Evolutionary conservation across 2,888 invertebrate genomes (phyloP).

Genomic region (Lissonota sp.): DNA sequence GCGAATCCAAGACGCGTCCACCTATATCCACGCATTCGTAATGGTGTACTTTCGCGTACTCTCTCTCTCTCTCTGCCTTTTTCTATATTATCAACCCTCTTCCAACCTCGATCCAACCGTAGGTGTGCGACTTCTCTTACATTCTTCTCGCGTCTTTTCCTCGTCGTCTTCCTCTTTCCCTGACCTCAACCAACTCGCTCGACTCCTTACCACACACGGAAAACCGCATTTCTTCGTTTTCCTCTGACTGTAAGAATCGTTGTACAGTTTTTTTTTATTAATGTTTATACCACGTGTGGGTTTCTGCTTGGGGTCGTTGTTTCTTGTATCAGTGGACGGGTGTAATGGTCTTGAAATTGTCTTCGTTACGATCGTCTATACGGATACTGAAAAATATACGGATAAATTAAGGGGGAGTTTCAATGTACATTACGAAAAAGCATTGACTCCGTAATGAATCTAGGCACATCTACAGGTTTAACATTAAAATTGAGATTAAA

Average conservation of each 20-base stretch:
- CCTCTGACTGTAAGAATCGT: conserved; percentile 6
- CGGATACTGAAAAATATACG: not conserved
- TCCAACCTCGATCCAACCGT: not conserved
- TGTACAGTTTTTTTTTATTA: conserved; percentile 60
- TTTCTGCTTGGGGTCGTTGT: conserved; percentile 36
- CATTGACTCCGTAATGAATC: too few species aligned
- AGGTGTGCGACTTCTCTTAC: conserved; percentile 22
- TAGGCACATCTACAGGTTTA: too few species aligned
- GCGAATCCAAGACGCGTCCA: conserved; percentile 40
- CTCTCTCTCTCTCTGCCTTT: conserved; percentile 14
- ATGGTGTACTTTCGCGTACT: conserved; percentile 42
- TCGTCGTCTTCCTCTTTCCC: conserved; percentile 23
- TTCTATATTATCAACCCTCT: conserved; percentile 4
- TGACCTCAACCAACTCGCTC: conserved; percentile 46
- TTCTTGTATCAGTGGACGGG: conserved; percentile 42
- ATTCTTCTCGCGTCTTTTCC: conserved; percentile 29
- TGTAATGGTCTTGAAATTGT: conserved; percentile 30
- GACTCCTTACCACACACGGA: conserved; percentile 10
- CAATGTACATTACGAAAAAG: too few species aligned
- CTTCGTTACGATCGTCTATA: conserved; percentile 20
- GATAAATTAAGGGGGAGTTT: too few species aligned
- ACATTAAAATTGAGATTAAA: too few species aligned
- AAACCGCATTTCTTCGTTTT: conserved; percentile 22
- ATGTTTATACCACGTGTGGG: conserved; percentile 56
- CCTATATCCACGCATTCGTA: conserved; percentile 31